These are phyloP conservation scores for Nematostella vectensis DNA, from an alignment of 92 coral and sea anemone genomes.

Conservation along the genomic window DNA sequence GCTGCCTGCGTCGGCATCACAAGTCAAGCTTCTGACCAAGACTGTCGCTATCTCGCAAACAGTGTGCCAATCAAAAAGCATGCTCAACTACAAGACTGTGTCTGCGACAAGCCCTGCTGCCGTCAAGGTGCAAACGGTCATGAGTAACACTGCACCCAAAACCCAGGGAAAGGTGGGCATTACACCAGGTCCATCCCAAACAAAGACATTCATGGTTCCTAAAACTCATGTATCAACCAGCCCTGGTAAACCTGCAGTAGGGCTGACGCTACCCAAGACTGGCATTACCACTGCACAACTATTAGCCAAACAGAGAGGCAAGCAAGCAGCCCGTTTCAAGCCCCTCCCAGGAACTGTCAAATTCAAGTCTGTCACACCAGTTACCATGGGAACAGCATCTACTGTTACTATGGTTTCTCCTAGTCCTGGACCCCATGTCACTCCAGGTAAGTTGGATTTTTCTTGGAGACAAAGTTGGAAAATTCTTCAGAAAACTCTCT, in stretches of 20 bases:
- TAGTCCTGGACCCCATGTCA: conserved; percentile 42
- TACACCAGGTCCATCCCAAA: conserved; percentile 28
- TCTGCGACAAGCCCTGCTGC: conserved; percentile 55
- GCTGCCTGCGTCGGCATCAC: conserved; percentile 72
- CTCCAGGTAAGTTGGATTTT: conserved; percentile 25
- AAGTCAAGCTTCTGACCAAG: conserved; percentile 75
- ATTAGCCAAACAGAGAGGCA: conserved; percentile 65
- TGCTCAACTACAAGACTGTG: conserved; percentile 71
- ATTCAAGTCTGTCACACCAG: conserved; percentile 73
- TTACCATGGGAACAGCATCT: conserved; percentile 62
- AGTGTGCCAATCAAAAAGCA: conserved; percentile 65
- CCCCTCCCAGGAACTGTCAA: conserved; percentile 82
- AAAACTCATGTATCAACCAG: conserved; percentile 49
- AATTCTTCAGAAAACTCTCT: background rate
- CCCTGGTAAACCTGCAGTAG: conserved; percentile 27
- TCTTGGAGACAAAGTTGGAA: background rate
- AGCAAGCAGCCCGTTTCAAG: conserved; percentile 64
- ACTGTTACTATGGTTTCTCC: conserved; percentile 82
- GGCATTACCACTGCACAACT: conserved; percentile 57
- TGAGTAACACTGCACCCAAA: conserved; percentile 60
- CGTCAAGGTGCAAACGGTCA: conserved; percentile 63
- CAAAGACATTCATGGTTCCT: conserved; percentile 62
- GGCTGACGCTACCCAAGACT: conserved; percentile 31
- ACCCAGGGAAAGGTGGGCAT: conserved; percentile 50
- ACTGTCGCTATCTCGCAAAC: conserved; percentile 76